Evolutionary conservation across 2,888 invertebrate species (phyloP).

Genomic region (Melanophora roralis): DNA sequence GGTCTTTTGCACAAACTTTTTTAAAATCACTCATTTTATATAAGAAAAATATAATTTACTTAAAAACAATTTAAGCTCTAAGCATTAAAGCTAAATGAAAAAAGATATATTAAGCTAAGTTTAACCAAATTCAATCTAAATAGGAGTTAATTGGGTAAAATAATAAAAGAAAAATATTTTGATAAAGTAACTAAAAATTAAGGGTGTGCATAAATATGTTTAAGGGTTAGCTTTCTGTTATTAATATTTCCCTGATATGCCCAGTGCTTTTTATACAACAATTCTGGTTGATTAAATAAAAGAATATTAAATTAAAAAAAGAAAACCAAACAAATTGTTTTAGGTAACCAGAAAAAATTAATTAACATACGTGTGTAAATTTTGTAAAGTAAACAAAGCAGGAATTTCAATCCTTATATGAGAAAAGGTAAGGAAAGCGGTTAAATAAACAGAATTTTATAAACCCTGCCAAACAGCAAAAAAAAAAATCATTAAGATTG

Average conservation of each 20-base stretch:
- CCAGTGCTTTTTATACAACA: not conserved
- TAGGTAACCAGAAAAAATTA: not conserved
- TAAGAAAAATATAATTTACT: conserved; percentile 10
- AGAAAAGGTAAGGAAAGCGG: not conserved
- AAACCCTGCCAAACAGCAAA: not conserved
- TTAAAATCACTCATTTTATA: not conserved
- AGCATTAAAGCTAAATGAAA: conserved; percentile 1
- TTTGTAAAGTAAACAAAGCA: not conserved
- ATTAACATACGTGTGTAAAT: conserved; percentile 5
- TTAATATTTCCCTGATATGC: conserved; percentile 12
- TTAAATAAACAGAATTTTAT: not conserved
- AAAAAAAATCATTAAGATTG: not conserved
- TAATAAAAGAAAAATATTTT: conserved; percentile 16
- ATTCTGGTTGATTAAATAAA: conserved; percentile 29
- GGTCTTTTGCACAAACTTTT: too few relatives aligned
- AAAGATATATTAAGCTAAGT: not conserved
- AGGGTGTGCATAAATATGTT: not conserved
- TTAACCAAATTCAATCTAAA: not conserved
- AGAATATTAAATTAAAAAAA: not conserved
- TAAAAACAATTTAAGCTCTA: not conserved
- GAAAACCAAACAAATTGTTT: conserved; percentile 9
- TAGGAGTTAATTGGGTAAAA: conserved; percentile 23
- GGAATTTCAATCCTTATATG: not conserved
- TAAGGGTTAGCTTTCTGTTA: not conserved
- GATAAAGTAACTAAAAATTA: not conserved